These are phyloP conservation scores for Toxotes lorentzi DNA, from an alignment of 2,797 vertebrate species.

Conservation along the genomic window DNA sequence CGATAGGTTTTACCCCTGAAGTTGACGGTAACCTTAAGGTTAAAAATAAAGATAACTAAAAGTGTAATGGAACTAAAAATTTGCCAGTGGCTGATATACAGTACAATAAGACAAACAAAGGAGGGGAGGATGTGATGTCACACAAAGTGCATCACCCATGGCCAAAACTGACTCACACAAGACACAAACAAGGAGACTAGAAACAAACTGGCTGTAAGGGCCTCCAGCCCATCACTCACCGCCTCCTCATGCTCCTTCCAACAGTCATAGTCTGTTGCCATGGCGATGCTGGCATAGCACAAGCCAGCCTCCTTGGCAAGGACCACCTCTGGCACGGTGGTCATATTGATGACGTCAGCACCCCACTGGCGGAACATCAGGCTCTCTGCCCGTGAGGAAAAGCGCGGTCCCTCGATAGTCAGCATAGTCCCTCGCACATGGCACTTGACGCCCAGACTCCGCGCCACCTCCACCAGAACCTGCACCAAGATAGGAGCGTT, in stretches of 20 bases:
- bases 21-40: neutral
- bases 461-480: constrained; percentile 92
- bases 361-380: constrained; percentile 95
- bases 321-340: constrained; percentile 96
- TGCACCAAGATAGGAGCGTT: constrained; percentile 77
- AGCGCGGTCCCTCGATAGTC: constrained; percentile 95
- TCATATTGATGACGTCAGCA: constrained; percentile 98
- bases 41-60: neutral
- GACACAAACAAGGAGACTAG: constrained; percentile 9
- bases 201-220: constrained; percentile 18
- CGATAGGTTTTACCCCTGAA: neutral
- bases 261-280: constrained; percentile 98
- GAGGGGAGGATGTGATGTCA: constrained; percentile 14
- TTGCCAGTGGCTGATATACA: neutral
- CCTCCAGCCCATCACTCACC: constrained; percentile 83
- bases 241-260: constrained; percentile 98
- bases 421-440: constrained; percentile 92
- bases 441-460: constrained; percentile 91
- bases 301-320: constrained; percentile 96
- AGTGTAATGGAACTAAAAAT: neutral
- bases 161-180: constrained; percentile 4
- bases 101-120: constrained; percentile 6
- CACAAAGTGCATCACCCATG: neutral
- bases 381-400: constrained; percentile 95
- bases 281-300: constrained; percentile 96